Evolutionary conservation across 2,113 vertebrate genomes (phyloP).

Genomic region (Microcebus griseorufus): DNA sequence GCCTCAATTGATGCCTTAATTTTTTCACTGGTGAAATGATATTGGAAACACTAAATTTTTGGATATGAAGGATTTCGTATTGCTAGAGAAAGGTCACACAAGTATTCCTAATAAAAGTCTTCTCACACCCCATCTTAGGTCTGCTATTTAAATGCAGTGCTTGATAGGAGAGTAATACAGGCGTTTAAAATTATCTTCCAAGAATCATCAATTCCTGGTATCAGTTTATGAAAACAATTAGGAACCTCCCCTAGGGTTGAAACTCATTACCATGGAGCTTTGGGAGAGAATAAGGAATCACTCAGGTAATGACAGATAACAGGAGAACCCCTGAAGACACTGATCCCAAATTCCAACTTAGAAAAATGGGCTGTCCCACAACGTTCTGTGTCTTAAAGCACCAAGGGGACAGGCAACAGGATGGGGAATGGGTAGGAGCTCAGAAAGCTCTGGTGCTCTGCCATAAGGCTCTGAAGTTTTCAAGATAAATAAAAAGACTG

Average conservation of each 20-base stretch:
- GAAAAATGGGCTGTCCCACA: neutral
- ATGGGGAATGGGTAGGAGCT: neutral
- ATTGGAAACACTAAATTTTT: neutral
- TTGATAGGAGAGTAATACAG: neutral
- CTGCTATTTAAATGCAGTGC: neutral
- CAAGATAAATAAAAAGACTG: neutral
- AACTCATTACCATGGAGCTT: neutral
- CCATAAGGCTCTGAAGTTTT: neutral
- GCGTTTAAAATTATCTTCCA: neutral
- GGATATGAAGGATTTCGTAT: constrained; percentile 1
- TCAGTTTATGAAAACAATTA: neutral
- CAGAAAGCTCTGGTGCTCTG: neutral
- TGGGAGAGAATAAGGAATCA: neutral
- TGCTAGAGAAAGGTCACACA: neutral
- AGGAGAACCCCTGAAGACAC: neutral
- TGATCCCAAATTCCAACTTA: neutral
- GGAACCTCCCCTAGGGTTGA: neutral
- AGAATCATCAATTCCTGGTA: neutral
- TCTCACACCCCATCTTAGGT: neutral
- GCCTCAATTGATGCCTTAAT: neutral
- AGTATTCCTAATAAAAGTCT: neutral
- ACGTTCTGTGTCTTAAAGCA: neutral
- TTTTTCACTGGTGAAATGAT: constrained; percentile 33
- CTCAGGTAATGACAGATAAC: neutral
- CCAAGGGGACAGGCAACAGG: neutral